phyloP scores from a whole-genome alignment of 2,888 invertebrate genomes.

The Volucella inanis region DNA sequence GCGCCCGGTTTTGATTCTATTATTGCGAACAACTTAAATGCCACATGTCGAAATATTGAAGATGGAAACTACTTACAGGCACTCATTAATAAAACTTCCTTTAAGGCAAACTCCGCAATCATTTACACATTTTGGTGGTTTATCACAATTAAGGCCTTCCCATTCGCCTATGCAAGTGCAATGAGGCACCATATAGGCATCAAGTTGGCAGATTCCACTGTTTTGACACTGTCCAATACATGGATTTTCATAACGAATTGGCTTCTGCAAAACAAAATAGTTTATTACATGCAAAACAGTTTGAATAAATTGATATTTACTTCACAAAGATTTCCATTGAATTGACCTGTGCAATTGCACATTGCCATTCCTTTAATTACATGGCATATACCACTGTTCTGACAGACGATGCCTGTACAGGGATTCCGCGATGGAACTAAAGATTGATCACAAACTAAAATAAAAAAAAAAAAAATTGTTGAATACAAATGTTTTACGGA shows the following conservation, averaged over 20 bases:
- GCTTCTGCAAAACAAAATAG: slow-evolving; percentile 78
- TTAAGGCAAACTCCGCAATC: slow-evolving; percentile 81
- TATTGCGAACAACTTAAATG: no score
- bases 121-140: slow-evolving; percentile 81
- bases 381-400: slow-evolving; percentile 85
- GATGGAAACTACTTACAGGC: slow-evolving; percentile 78
- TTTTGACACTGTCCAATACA: slow-evolving; percentile 86
- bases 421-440: slow-evolving; percentile 80
- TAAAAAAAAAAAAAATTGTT: slow-evolving; percentile 14
- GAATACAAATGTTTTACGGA: background rate
- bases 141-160: slow-evolving; percentile 85
- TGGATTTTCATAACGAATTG: slow-evolving; percentile 86
- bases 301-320: slow-evolving; percentile 69
- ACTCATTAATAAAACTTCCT: slow-evolving; percentile 83
- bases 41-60: no score
- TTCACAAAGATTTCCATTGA: slow-evolving; percentile 85
- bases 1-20: no score
- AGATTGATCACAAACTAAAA: slow-evolving; percentile 79
- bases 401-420: slow-evolving; percentile 83
- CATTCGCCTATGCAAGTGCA: slow-evolving; percentile 86
- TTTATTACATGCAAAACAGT: slow-evolving; percentile 30
- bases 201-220: slow-evolving; percentile 85
- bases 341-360: slow-evolving; percentile 85
- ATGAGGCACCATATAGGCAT: slow-evolving; percentile 83
- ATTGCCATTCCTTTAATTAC: slow-evolving; percentile 83